Evolutionary conservation across 2,888 invertebrate species (phyloP).

Genomic region (Spodoptera exigua): DNA sequence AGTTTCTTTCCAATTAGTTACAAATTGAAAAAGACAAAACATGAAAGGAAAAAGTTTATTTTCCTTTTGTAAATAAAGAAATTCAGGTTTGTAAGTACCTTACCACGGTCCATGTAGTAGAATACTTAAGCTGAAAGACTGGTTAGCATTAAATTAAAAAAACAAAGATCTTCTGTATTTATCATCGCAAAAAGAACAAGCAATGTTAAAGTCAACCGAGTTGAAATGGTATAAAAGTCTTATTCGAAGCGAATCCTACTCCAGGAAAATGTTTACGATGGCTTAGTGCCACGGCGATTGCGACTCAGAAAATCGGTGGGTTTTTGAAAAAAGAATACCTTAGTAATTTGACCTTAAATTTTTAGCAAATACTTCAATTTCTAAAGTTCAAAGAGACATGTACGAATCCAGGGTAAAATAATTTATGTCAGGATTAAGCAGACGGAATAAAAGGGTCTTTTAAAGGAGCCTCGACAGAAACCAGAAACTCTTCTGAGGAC

Average conservation of each 20-base stretch:
- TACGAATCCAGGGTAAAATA: slow-evolving; percentile 56
- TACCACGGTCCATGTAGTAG: no score
- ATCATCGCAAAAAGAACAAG: slow-evolving; percentile 21
- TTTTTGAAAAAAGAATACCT: slow-evolving; percentile 30
- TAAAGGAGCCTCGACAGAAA: slow-evolving; percentile 61
- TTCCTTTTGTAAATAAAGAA: no score
- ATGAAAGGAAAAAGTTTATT: no score
- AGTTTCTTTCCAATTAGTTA: no score
- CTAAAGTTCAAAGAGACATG: slow-evolving; percentile 55
- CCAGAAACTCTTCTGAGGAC: slow-evolving; percentile 60
- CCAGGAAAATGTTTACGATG: slow-evolving; percentile 49
- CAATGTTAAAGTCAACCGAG: slow-evolving; percentile 30
- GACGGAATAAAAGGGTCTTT: slow-evolving; percentile 65
- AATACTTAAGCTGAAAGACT: no score
- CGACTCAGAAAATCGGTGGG: slow-evolving; percentile 22
- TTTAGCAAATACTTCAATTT: slow-evolving; percentile 56
- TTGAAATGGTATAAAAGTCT: slow-evolving; percentile 40
- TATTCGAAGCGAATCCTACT: slow-evolving; percentile 39
- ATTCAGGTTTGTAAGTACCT: no score
- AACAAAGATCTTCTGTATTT: slow-evolving; percentile 7
- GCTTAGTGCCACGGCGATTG: slow-evolving; percentile 33
- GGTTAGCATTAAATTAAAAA: not conserved
- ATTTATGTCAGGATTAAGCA: slow-evolving; percentile 69
- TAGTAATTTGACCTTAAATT: slow-evolving; percentile 30
- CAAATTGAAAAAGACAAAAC: no score